phyloP scores from a whole-genome alignment of 2,888 invertebrate genomes.

The Chalcis sispes region DNA sequence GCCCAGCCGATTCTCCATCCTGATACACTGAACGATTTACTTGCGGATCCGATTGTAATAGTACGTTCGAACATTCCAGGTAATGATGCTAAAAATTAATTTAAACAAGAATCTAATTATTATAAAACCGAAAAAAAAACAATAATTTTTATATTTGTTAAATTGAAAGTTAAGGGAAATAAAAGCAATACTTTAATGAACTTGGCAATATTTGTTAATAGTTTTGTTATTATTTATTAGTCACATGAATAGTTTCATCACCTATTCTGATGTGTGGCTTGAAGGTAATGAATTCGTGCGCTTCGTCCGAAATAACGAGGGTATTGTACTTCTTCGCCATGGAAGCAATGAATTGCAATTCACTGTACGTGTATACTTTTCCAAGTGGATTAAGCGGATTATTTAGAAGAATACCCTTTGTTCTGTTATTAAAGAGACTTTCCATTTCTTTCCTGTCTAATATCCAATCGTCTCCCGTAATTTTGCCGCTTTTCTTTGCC shows the following conservation, averaged over 20 bases:
- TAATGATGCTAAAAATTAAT: conserved; percentile 77
- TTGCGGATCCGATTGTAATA: conserved; percentile 96
- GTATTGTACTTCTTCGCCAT: conserved; percentile 95
- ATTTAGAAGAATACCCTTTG: conserved; percentile 95
- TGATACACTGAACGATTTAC: conserved; percentile 98
- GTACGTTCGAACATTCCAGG: conserved; percentile 99
- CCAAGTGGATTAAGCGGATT: conserved; percentile 98
- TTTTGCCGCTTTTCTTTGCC: background rate
- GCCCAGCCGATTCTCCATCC: conserved; percentile 99
- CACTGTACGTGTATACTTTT: conserved; percentile 86
- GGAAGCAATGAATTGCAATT: conserved; percentile 87
- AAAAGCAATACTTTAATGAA: too few species aligned
- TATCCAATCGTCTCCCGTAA: conserved; percentile 86
- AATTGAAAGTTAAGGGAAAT: too few species aligned
- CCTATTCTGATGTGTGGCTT: conserved; percentile 94
- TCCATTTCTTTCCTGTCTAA: conserved; percentile 89
- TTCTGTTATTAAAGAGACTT: conserved; percentile 88
- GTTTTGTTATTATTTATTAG: too few species aligned
- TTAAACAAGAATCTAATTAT: background rate
- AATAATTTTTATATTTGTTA: too few species aligned
- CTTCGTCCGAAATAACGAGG: conserved; percentile 96
- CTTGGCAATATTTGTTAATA: too few species aligned
- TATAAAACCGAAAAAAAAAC: too few species aligned
- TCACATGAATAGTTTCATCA: too few species aligned
- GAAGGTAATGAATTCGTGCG: conserved; percentile 98